These are phyloP conservation scores for Cremastinae sp. DNA, from an alignment of 2,888 invertebrate genomes.

Conservation along the genomic window DNA sequence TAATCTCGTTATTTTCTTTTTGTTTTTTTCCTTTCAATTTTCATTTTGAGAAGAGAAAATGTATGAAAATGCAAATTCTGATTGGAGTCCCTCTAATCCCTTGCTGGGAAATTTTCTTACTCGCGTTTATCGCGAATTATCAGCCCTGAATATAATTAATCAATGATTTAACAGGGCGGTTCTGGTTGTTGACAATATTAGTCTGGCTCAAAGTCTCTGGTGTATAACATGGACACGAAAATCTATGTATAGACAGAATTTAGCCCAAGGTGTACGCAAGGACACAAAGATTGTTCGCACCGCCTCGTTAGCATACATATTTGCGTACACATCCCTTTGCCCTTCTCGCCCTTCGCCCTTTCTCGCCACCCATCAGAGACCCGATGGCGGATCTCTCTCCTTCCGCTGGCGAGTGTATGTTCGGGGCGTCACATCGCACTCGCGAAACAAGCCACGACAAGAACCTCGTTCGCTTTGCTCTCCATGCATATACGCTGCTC, in stretches of 20 bases:
- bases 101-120: slow-evolving; percentile 14
- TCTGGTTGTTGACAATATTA: slow-evolving; percentile 56
- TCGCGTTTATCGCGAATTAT: slow-evolving; percentile 51
- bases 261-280: slow-evolving; percentile 54
- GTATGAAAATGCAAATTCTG: slow-evolving; percentile 31
- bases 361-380: slow-evolving; percentile 10
- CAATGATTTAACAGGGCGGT: slow-evolving; percentile 47
- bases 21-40: not conserved
- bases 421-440: slow-evolving; percentile 55
- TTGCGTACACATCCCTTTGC: slow-evolving; percentile 60
- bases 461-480: slow-evolving; percentile 59
- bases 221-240: not conserved
- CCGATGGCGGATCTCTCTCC: slow-evolving; percentile 20
- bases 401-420: slow-evolving; percentile 55
- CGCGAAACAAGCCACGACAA: slow-evolving; percentile 62
- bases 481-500: slow-evolving; percentile 5
- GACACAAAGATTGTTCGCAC: slow-evolving; percentile 57
- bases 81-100: slow-evolving; percentile 4
- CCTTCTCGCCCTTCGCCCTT: slow-evolving; percentile 49
- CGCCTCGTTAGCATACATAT: slow-evolving; percentile 66
- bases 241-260: slow-evolving; percentile 22
- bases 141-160: slow-evolving; percentile 58
- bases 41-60: not conserved
- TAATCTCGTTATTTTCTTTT: not conserved
- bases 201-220: slow-evolving; percentile 52